Evolutionary conservation across 2,797 vertebrate genomes (phyloP).

Genomic region (Lateolabrax maculatus): DNA sequence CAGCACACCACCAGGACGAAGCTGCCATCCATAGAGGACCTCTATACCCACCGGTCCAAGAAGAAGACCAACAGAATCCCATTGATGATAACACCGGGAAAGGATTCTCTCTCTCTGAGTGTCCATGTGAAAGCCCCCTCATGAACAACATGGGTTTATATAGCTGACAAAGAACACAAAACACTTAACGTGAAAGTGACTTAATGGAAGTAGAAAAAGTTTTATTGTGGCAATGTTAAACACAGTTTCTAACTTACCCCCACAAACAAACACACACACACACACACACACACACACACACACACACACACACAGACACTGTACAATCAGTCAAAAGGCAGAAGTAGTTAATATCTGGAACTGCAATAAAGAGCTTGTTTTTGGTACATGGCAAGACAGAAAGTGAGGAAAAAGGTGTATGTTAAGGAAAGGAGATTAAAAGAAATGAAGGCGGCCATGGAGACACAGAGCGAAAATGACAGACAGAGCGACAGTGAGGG

Average conservation of each 20-base stretch:
- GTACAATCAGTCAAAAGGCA: conserved; percentile 30
- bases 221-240: conserved; percentile 15
- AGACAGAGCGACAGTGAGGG: conserved; percentile 47
- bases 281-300: neutral
- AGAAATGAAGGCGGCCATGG: conserved; percentile 36
- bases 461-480: conserved; percentile 41
- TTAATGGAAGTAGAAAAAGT: neutral
- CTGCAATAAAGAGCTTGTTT: conserved; percentile 49
- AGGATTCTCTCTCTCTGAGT: neutral
- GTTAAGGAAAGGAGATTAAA: conserved; percentile 37
- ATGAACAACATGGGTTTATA: neutral
- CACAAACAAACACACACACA: neutral
- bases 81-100: too few species aligned
- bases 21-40: too few species aligned
- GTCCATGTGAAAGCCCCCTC: neutral
- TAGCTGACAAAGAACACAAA: conserved; percentile 5
- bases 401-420: conserved; percentile 29
- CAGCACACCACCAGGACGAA: too few species aligned
- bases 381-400: conserved; percentile 11
- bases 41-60: too few species aligned
- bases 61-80: too few species aligned
- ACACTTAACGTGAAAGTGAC: conserved; percentile 1
- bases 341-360: conserved; percentile 32
- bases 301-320: neutral
- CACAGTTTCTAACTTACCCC: neutral